A percentile compares a stretch with the other conserved stretches of the same genome.
These are phyloP conservation scores for Dendrolimus pini DNA, from an alignment of 2,888 invertebrate species.

Conservation along the genomic window DNA sequence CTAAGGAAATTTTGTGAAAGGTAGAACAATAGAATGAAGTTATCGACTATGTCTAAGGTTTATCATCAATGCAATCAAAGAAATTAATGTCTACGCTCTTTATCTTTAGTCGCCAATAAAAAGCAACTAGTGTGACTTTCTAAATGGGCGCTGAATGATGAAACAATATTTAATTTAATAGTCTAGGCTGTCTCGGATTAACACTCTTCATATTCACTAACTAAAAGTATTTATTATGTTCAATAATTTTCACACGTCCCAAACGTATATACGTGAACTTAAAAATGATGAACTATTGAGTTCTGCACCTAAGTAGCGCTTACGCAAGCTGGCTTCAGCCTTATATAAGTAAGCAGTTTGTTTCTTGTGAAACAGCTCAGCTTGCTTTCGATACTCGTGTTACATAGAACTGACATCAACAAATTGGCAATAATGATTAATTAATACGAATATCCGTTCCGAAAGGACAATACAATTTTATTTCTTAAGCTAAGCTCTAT, in stretches of 20 bases:
- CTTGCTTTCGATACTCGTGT: slow-evolving; percentile 52
- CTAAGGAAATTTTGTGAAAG: background rate
- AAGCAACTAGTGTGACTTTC: no score
- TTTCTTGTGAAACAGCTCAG: slow-evolving; percentile 58
- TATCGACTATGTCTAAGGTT: no score
- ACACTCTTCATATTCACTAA: no score
- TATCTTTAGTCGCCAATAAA: no score
- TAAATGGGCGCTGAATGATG: no score
- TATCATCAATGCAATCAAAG: no score
- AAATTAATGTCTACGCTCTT: no score
- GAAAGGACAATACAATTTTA: background rate
- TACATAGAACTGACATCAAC: slow-evolving; percentile 40
- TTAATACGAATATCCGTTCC: slow-evolving; percentile 31
- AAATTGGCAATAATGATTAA: slow-evolving; percentile 47
- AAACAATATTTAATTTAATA: no score
- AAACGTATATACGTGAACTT: slow-evolving; percentile 43
- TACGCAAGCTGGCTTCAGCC: slow-evolving; percentile 51
- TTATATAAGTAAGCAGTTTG: slow-evolving; percentile 61
- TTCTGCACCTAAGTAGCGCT: slow-evolving; percentile 56
- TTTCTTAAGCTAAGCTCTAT: background rate
- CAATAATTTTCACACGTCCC: no score
- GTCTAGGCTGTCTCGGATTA: no score
- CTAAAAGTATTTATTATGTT: no score
- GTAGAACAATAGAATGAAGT: no score
- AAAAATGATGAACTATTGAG: slow-evolving; percentile 51